Evolutionary conservation across 2,888 invertebrate genomes (phyloP).

Genomic region (Xylota segnis): DNA sequence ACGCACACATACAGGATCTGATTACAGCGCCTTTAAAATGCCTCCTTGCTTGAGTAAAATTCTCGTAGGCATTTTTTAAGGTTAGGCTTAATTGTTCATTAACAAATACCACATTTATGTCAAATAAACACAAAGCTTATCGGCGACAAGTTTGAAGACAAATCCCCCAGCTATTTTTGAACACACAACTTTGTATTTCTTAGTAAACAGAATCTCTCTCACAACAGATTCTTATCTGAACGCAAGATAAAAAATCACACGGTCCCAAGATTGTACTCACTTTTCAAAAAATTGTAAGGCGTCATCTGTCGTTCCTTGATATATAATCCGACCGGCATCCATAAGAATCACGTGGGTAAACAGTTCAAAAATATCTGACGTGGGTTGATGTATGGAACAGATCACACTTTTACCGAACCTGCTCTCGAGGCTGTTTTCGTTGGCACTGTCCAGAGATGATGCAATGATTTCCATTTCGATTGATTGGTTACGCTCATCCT

Average conservation of each 20-base stretch:
- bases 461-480: constrained; percentile 81
- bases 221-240: constrained; percentile 6
- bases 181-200: neutral
- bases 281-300: constrained; percentile 89
- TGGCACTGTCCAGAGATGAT: constrained; percentile 78
- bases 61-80: too few relatives aligned
- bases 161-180: constrained; percentile 17
- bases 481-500: constrained; percentile 80
- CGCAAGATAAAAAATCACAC: constrained; percentile 43
- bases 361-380: constrained; percentile 92
- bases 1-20: too few relatives aligned
- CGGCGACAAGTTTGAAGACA: neutral
- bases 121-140: constrained; percentile 15
- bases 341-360: constrained; percentile 93
- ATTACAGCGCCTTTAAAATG: too few relatives aligned
- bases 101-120: neutral
- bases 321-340: constrained; percentile 91
- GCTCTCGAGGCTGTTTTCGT: constrained; percentile 79
- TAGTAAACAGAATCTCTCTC: neutral
- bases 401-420: constrained; percentile 88
- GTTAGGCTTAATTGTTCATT: neutral
- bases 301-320: constrained; percentile 90
- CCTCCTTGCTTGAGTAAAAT: too few relatives aligned
- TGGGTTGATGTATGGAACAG: constrained; percentile 96
- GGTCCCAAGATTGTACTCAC: constrained; percentile 84